phyloP scores from a whole-genome alignment of 2,797 vertebrate species.

The Limosa lapponica region DNA sequence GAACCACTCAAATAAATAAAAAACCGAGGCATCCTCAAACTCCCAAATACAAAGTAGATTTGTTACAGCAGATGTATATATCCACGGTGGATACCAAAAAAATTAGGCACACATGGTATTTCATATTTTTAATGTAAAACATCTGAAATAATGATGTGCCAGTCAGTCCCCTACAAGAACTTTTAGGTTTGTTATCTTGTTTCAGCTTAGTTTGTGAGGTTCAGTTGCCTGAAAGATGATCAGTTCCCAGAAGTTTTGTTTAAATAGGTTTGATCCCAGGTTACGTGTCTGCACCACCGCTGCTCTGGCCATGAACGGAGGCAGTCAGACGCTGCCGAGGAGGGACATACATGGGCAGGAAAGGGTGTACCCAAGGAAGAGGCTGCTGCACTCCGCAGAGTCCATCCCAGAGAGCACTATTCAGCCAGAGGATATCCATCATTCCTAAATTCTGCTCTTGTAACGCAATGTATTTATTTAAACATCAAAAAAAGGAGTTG shows the following conservation, averaged over 20 bases:
- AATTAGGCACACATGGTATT: background rate
- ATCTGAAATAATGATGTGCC: background rate
- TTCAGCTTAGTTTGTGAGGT: background rate
- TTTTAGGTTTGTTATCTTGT: background rate
- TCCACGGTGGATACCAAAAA: background rate
- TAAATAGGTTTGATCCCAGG: background rate
- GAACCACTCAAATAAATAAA: conserved; percentile 42
- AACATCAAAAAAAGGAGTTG: background rate
- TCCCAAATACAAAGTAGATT: background rate
- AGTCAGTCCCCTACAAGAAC: accelerated
- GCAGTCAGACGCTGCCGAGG: background rate
- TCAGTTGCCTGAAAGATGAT: background rate
- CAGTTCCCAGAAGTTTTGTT: background rate
- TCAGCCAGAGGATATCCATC: accelerated
- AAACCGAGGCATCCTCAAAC: background rate
- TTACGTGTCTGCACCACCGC: background rate
- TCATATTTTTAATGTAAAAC: background rate
- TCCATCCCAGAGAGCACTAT: accelerated
- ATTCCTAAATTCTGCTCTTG: background rate
- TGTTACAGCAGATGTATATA: background rate
- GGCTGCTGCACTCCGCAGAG: background rate
- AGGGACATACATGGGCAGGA: accelerated
- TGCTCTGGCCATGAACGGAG: background rate
- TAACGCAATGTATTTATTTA: accelerated
- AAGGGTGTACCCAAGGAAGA: background rate